phyloP scores from a whole-genome alignment of 2,888 invertebrate genomes.

The Netelia inedita region DNA sequence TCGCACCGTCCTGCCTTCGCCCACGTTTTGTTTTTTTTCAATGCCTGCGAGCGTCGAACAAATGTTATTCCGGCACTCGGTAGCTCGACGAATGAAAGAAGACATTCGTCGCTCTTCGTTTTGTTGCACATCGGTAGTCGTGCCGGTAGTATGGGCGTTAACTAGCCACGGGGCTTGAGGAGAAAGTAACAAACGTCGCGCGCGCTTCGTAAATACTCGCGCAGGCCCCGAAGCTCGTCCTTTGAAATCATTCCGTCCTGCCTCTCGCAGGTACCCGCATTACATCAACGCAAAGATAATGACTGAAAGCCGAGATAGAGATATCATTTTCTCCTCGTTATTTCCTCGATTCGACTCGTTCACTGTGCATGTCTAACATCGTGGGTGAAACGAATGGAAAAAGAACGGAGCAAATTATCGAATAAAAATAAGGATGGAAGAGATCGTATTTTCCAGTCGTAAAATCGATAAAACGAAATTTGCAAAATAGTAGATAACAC shows the following conservation, averaged over 20 bases:
- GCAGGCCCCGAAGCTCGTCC: not conserved
- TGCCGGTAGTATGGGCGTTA: not conserved
- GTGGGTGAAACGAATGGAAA: not conserved
- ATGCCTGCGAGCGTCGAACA: conserved; percentile 34
- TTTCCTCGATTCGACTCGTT: not conserved
- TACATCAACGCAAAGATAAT: not conserved
- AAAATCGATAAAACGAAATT: too few relatives aligned
- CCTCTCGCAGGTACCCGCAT: not conserved
- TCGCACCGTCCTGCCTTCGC: not conserved
- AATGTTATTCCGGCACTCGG: conserved; percentile 41
- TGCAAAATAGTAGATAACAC: not conserved
- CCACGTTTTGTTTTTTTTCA: not conserved
- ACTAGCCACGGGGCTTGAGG: conserved; percentile 1
- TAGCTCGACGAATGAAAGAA: conserved; percentile 45
- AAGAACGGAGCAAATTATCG: too few relatives aligned
- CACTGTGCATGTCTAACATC: not conserved
- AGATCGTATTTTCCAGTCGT: too few relatives aligned
- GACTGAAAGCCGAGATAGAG: not conserved
- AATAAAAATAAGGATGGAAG: too few relatives aligned
- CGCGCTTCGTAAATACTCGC: not conserved
- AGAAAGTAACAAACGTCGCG: not conserved
- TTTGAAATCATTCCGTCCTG: not conserved
- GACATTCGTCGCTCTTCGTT: conserved; percentile 37
- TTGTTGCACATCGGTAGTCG: not conserved
- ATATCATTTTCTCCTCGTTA: not conserved